These are phyloP conservation scores for Pseudorhombus dupliciocellatus DNA, from an alignment of 2,113 vertebrate genomes.

Conservation along the genomic window DNA sequence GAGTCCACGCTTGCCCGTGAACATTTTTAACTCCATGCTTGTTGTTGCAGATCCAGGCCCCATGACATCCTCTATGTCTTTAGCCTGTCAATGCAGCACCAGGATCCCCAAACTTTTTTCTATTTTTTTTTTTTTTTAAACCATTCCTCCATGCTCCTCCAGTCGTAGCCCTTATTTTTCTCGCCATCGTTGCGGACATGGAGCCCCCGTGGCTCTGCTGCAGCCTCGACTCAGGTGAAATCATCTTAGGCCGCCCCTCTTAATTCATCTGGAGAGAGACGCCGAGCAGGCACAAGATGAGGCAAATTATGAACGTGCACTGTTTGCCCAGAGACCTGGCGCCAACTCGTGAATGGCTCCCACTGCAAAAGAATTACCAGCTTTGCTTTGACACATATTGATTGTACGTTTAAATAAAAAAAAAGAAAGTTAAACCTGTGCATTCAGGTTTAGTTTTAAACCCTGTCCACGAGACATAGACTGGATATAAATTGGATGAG, in stretches of 20 bases:
- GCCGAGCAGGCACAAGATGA: conserved; percentile 28
- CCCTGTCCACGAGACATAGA: too few relatives aligned
- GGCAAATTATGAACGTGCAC: conserved; percentile 20
- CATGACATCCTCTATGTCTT: conserved; percentile 6
- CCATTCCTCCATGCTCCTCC: not conserved
- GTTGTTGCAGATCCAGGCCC: conserved; percentile 17
- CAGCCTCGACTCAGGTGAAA: conserved; percentile 3
- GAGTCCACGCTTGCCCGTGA: conserved; percentile 45
- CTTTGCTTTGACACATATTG: not conserved
- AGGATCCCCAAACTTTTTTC: not conserved
- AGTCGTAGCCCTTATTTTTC: not conserved
- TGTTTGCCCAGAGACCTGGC: conserved; percentile 3
- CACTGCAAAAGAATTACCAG: not conserved
- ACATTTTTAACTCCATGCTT: conserved; percentile 32
- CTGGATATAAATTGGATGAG: too few relatives aligned
- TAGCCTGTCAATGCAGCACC: conserved; percentile 5
- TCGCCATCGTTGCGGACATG: conserved; percentile 9
- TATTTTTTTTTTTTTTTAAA: too few relatives aligned
- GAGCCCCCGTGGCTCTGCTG: not conserved
- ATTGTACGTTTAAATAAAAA: not conserved
- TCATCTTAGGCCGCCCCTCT: not conserved
- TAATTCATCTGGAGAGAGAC: conserved; percentile 14
- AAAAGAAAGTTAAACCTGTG: not conserved
- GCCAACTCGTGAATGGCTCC: conserved; percentile 17
- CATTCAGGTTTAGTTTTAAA: not conserved